Evolutionary conservation across 2,797 vertebrate genomes (phyloP).

Genomic region (Parambassis ranga): DNA sequence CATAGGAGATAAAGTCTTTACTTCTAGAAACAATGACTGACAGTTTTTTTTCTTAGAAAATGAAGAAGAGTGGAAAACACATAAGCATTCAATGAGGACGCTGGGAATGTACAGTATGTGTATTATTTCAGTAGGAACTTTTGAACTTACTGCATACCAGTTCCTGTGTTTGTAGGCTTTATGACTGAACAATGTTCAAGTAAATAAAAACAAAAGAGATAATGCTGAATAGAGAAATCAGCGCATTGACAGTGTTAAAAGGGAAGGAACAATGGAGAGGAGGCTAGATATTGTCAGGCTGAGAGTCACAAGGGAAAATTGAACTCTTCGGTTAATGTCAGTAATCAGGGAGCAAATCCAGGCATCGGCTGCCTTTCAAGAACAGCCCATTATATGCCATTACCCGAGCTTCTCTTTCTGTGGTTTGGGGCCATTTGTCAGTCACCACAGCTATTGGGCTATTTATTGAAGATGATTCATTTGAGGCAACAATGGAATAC

Average conservation of each 20-base stretch:
- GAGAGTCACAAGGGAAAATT: conserved; percentile 45
- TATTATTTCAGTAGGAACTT: too few relatives aligned
- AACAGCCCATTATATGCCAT: conserved; percentile 64
- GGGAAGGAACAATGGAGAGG: conserved; percentile 10
- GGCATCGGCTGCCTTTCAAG: conserved; percentile 64
- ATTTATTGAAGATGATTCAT: conserved; percentile 53
- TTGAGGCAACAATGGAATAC: neutral
- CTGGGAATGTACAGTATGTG: too few relatives aligned
- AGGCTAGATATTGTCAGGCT: conserved; percentile 25
- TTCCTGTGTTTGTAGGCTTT: too few relatives aligned
- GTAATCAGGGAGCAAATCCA: conserved; percentile 65
- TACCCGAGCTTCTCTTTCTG: conserved; percentile 33
- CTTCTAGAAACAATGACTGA: too few relatives aligned
- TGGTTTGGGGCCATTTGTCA: conserved; percentile 44
- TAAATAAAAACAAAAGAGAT: neutral
- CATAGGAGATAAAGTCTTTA: too few relatives aligned
- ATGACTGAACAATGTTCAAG: too few relatives aligned
- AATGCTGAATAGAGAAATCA: conserved; percentile 67
- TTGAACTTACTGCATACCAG: too few relatives aligned
- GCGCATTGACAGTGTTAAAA: neutral
- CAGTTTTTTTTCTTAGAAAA: too few relatives aligned
- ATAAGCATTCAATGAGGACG: too few relatives aligned
- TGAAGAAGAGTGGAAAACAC: too few relatives aligned
- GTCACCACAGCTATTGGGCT: conserved; percentile 32
- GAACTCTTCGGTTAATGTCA: conserved; percentile 68